Conservation (phyloP, 2,797 vertebrate species). For the Sebastes variabilis region DNA sequence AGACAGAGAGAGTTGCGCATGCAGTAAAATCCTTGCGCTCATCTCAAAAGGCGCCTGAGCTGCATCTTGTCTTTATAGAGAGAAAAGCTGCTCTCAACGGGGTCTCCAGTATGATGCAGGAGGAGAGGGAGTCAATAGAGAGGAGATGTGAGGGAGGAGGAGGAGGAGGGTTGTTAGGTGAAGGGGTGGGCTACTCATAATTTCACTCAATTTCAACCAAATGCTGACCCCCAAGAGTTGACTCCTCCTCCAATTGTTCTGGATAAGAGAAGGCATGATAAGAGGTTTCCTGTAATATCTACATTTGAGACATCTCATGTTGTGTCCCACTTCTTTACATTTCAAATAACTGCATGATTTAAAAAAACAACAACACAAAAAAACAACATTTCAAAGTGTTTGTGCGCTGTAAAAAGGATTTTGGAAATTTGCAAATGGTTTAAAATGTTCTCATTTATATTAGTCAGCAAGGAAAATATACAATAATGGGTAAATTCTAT, state of each 20-base stretch:
- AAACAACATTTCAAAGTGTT: constrained; percentile 12
- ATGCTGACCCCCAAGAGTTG: constrained; percentile 72
- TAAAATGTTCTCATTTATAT: too few relatives aligned
- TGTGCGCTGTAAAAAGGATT: neutral
- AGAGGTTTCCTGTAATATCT: constrained; percentile 24
- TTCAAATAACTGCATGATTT: neutral
- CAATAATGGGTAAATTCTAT: too few relatives aligned
- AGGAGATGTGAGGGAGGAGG: constrained; percentile 46
- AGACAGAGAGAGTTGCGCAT: constrained; percentile 70
- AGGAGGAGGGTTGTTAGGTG: constrained; percentile 56
- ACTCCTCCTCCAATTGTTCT: constrained; percentile 70
- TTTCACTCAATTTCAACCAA: constrained; percentile 80
- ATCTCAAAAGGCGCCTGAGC: constrained; percentile 82
- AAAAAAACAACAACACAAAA: neutral
- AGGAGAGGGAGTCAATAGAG: constrained; percentile 75
- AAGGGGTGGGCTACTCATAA: constrained; percentile 79
- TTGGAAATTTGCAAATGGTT: too few relatives aligned
- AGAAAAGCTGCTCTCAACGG: constrained; percentile 84
- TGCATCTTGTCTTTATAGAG: constrained; percentile 87
- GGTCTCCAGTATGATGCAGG: constrained; percentile 84
- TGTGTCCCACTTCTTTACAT: neutral
- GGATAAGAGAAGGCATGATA: constrained; percentile 20
- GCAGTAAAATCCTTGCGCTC: constrained; percentile 77
- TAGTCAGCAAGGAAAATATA: too few relatives aligned
- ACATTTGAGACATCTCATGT: neutral